Evolutionary conservation across 2,797 vertebrate genomes (phyloP).

Genomic region (Lindbergichthys nudifrons): DNA sequence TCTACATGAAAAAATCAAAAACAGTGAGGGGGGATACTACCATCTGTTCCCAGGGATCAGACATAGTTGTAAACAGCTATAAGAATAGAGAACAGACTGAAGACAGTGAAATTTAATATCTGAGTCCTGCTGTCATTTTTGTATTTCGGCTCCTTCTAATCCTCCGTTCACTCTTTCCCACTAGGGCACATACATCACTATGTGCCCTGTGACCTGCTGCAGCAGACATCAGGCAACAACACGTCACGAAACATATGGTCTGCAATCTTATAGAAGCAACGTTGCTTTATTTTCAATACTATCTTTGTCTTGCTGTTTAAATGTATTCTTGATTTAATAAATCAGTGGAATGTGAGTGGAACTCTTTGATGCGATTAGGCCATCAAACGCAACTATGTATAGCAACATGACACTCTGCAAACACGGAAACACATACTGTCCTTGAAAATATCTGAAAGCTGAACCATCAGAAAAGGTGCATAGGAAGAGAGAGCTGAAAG

Average conservation of each 20-base stretch:
- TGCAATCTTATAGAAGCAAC: not conserved
- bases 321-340: not conserved
- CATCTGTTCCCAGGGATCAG: conserved; percentile 79
- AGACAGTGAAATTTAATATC: conserved; percentile 66
- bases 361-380: not conserved
- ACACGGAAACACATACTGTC: not conserved
- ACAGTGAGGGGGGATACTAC: conserved; percentile 15
- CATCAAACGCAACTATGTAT: not conserved
- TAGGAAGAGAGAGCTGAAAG: not conserved
- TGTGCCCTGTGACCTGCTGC: conserved; percentile 44
- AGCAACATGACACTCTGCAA: not conserved
- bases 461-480: not conserved
- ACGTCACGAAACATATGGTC: rapidly evolving
- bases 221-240: conserved; percentile 13
- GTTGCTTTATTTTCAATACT: not conserved
- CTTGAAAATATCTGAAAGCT: conserved; percentile 1
- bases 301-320: not conserved
- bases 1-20: conserved; percentile 32
- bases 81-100: conserved; percentile 73
- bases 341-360: not conserved
- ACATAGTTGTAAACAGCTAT: conserved; percentile 74
- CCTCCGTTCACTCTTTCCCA: conserved; percentile 22
- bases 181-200: conserved; percentile 11
- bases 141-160: conserved; percentile 48
- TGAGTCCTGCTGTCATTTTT: conserved; percentile 64